Evolutionary conservation across 1,140 invertebrate genomes (phyloP).

Genomic region (Cephus cinctus): DNA sequence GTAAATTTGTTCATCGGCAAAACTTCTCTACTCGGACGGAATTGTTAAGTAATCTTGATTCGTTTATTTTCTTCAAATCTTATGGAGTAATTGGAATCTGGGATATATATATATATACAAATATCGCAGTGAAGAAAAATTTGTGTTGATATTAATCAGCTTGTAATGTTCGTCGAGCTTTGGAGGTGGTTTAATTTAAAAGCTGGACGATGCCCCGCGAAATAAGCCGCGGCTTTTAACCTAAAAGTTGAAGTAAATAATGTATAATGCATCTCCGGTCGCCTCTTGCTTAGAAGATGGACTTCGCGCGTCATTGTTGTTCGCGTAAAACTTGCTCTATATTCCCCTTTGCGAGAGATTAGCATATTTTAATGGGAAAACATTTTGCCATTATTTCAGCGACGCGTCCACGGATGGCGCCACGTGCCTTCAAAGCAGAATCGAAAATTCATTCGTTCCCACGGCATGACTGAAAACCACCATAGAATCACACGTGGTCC

Average conservation of each 20-base stretch:
- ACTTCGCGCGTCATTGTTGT: background rate
- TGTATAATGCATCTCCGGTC: conserved; percentile 7
- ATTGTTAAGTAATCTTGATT: background rate
- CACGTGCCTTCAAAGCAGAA: too few relatives aligned
- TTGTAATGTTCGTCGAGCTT: background rate
- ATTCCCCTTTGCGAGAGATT: background rate
- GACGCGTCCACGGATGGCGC: too few relatives aligned
- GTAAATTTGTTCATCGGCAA: too few relatives aligned
- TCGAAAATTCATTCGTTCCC: too few relatives aligned
- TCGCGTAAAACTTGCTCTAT: background rate
- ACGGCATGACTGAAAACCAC: too few relatives aligned
- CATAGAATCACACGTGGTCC: too few relatives aligned
- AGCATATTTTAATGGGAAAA: too few relatives aligned
- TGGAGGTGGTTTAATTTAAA: conserved; percentile 13
- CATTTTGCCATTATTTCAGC: too few relatives aligned
- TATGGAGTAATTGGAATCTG: background rate
- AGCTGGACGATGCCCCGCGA: conserved; percentile 1
- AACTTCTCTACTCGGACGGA: background rate
- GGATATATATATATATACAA: background rate
- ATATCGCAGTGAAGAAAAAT: background rate
- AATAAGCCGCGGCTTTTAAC: conserved; percentile 1
- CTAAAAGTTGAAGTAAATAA: conserved; percentile 8
- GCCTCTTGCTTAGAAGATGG: background rate
- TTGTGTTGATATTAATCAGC: conserved; percentile 4
- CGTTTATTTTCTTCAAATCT: background rate